Evolutionary conservation across 1,140 invertebrate genomes (phyloP), one percentile per base, ranked within the genome.

Genomic region (Atta texana): DNA sequence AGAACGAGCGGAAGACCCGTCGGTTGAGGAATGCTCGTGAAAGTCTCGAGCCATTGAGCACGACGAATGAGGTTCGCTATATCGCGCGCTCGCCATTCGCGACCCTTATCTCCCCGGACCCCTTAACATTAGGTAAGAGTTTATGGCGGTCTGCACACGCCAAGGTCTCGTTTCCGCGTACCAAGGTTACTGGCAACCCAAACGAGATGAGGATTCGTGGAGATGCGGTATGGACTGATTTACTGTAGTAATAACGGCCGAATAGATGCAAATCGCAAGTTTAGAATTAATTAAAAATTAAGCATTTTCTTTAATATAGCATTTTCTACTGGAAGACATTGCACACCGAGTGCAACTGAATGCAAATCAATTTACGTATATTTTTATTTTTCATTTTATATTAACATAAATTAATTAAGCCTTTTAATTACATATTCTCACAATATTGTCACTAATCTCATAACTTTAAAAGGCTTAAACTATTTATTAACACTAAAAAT

Each of bases 31-130:
- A 88, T 87, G 86, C 78, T 72, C 86, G 77, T 87, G 88, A 77
- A 87, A 89, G 86, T 87, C 81, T 85, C 80, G 86, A 85, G 49
- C 86, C 86, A 87, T 87, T 85, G 80, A 85, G 86, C 80, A 87
- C 86, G 86, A 87, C 80, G 80, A 85, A 87, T 80, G 86, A 87
- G 80, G 59, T 57, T 63, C 78, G 78, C 53, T 74, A 34, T 84
- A 84, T 87, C 76, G 76, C 85, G 76, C 85, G 53, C 51, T 63
- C 64, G 68, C 64, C 78, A 84, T 87, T 87, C 85, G 85, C 68
- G 21, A 69, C 24, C 69, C 77, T 88, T 86, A 88, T 86, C 87
- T 71, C 57, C 74, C 34, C 80, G 51, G 18, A 61, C 85, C 72
- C 31, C 77, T 78, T 61, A 85, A 71, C 71, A 87, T 88, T 86